Conservation (phyloP, 2,113 vertebrate species). For the Macquaria ambigua region DNA sequence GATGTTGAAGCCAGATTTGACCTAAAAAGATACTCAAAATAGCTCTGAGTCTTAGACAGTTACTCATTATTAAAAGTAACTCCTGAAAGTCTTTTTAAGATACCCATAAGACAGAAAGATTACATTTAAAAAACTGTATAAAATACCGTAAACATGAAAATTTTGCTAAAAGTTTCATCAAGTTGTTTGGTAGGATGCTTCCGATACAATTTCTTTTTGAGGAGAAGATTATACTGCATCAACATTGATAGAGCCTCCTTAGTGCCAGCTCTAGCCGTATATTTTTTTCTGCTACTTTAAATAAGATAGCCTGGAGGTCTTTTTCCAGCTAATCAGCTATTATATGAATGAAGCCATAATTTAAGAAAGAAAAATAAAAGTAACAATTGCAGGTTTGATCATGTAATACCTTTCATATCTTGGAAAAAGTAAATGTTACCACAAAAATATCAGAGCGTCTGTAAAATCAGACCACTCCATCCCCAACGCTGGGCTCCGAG, state of each 20-base stretch:
- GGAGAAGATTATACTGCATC: neutral
- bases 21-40: too few relatives aligned
- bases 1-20: neutral
- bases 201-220: neutral
- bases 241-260: neutral
- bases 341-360: neutral
- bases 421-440: neutral
- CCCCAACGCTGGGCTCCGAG: neutral
- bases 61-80: neutral
- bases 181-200: neutral
- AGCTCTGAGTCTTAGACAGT: too few relatives aligned
- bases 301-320: neutral
- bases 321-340: neutral
- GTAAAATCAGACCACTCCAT: neutral
- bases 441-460: neutral
- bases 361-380: neutral
- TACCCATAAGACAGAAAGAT: neutral
- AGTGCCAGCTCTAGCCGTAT: neutral
- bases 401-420: neutral
- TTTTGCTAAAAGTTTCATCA: neutral
- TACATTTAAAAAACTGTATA: neutral
- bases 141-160: neutral
- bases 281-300: neutral
- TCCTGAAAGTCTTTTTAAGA: neutral
- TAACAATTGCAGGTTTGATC: neutral